A percentile compares a stretch with the other conserved stretches of the same genome.
Conservation (phyloP, 2,797 vertebrate species). For the Chiloscyllium punctatum region DNA sequence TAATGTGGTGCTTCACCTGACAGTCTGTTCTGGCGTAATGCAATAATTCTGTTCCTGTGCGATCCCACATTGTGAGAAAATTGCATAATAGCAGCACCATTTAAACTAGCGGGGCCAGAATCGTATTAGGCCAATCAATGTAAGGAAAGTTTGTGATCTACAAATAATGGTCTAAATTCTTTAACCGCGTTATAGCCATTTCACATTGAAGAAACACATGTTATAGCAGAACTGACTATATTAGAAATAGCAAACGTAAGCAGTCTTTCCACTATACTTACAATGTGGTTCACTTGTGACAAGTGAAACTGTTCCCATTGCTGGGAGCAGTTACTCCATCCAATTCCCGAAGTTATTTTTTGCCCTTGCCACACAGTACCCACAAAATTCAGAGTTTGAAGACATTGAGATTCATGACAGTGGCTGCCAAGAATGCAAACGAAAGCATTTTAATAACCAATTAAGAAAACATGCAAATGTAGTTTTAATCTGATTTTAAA, state of each 20-base stretch:
- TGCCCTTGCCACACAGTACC: background rate
- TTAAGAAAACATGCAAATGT: background rate
- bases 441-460: background rate
- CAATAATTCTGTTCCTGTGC: no score
- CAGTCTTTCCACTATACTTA: background rate
- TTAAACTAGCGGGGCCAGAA: no score
- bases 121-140: no score
- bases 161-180: no score
- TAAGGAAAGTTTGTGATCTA: no score
- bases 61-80: no score
- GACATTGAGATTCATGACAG: background rate
- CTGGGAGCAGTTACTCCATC: background rate
- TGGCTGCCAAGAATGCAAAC: background rate
- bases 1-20: background rate
- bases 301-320: background rate
- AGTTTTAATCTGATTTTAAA: background rate
- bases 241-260: background rate
- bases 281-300: background rate
- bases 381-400: background rate
- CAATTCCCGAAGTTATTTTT: background rate
- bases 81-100: no score
- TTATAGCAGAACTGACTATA: no score
- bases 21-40: no score
- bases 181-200: no score
- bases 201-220: no score